Evolutionary conservation across 1,140 invertebrate genomes (phyloP).

Genomic region (Cotesia vestalis): DNA sequence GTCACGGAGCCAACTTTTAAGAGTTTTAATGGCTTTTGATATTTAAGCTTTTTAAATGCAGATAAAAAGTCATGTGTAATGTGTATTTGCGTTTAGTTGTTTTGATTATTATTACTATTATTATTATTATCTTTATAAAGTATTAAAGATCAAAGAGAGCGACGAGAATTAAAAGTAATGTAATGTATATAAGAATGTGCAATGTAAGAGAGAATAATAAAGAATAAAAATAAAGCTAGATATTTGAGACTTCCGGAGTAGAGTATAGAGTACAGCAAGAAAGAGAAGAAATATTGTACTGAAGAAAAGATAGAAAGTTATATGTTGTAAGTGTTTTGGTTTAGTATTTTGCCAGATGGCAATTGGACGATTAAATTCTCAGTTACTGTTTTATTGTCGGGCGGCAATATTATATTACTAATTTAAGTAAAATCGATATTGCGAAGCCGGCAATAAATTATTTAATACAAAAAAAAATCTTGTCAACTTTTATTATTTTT

Average conservation of each 20-base stretch:
- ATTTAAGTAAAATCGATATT: too few relatives aligned
- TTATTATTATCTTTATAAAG: too few relatives aligned
- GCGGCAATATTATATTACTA: not conserved
- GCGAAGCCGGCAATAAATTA: too few relatives aligned
- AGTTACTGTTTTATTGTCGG: conserved; percentile 6
- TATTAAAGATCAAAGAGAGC: conserved; percentile 7
- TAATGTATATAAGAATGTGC: not conserved
- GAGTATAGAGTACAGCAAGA: conserved; percentile 2
- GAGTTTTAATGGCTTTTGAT: too few relatives aligned
- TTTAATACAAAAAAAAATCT: too few relatives aligned
- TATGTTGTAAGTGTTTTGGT: not conserved
- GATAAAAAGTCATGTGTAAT: too few relatives aligned
- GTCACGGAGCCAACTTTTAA: too few relatives aligned
- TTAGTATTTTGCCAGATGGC: conserved; percentile 22
- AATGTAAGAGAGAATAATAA: not conserved
- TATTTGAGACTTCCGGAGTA: conserved; percentile 22
- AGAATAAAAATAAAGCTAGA: conserved; percentile 6
- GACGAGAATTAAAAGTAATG: not conserved
- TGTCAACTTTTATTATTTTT: too few relatives aligned
- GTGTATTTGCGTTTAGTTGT: too few relatives aligned
- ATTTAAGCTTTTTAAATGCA: too few relatives aligned
- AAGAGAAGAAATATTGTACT: not conserved
- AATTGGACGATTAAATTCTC: conserved; percentile 23
- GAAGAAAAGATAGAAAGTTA: not conserved
- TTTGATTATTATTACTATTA: too few relatives aligned